These are phyloP conservation scores for Zeuzera pyrina DNA, from an alignment of 2,888 invertebrate genomes.

Conservation along the genomic window DNA sequence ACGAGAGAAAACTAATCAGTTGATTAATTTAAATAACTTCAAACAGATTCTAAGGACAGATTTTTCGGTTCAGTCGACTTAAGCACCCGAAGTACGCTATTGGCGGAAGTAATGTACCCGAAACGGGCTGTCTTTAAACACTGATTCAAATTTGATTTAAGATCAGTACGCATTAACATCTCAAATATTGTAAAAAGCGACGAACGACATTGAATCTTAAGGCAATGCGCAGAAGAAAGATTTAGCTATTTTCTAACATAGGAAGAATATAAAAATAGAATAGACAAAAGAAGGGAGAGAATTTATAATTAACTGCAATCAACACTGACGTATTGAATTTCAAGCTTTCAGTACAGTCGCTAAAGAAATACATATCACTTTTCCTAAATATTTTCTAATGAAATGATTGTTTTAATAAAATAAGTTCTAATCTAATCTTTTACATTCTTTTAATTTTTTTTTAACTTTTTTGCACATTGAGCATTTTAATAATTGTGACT, in stretches of 20 bases:
- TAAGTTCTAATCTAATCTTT: too few species aligned
- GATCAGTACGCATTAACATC: conserved; percentile 47
- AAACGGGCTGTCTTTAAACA: conserved; percentile 43
- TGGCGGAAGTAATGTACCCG: conserved; percentile 61
- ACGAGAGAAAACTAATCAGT: conserved; percentile 23
- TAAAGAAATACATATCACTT: too few species aligned
- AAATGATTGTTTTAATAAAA: too few species aligned
- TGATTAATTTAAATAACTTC: conserved; percentile 16
- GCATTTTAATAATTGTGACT: too few species aligned
- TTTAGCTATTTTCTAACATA: conserved; percentile 3
- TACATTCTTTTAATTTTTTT: too few species aligned
- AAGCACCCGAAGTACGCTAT: conserved; percentile 51
- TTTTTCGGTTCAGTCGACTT: conserved; percentile 12
- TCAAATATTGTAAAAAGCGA: conserved; percentile 19
- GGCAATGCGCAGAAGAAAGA: conserved; percentile 10
- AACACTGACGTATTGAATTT: conserved; percentile 72
- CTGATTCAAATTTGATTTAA: conserved; percentile 64
- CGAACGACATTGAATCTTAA: conserved; percentile 22
- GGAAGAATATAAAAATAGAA: conserved; percentile 43
- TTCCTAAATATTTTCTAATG: too few species aligned
- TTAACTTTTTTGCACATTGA: too few species aligned
- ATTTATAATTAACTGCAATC: conserved; percentile 74
- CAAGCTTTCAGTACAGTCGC: conserved; percentile 49
- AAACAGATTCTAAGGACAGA: conserved; percentile 10
- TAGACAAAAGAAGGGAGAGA: conserved; percentile 63